Evolutionary conservation across 2,888 invertebrate species (phyloP), one percentile per base, ranked within the genome.

Genomic region (Gari tellinella): DNA sequence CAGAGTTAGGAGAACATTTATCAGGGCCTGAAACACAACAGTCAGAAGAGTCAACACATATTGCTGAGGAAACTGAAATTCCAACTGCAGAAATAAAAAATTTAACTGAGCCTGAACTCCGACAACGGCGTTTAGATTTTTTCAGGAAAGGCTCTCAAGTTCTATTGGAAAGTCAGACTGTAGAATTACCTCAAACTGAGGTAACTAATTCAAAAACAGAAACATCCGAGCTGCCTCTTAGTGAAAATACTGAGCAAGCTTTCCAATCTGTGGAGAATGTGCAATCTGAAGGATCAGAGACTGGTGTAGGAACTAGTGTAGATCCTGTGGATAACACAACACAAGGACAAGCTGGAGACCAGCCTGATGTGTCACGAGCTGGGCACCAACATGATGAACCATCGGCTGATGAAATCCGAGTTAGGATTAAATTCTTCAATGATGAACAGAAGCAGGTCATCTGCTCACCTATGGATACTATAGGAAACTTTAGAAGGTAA

Each of bases 401-500:
- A 48, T 67, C 55, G 41, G 57, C 60, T 49, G 75, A 72, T 31
- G 64, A 72, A 26, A 88, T 91, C n/a, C 74, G 85, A 41, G 82
- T 91, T 15, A 74, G 86, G 51, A 76, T 91, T 5, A 93, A 92
- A 75, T 93, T 92, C 78, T 74, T 93, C 65, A 92, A 93, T 81
- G 93, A 93, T 52, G 90, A 90, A 0, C 89, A 92, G 65, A 84
- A 88, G 63, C 73, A 88, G 45, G 92, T 92, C 0, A 83, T 84
- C 40, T 88, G 91, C 0, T 82, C 81, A 23, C 88, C 90, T 7
- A 72, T 80, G 12, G 89, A 91, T 31, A 92, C 92, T 2, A 89
- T 93, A 56, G 90, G 89, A 12, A 86, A 91, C 37, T 93, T 93
- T 72, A 91, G 92, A 88, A 85, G 89, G 92, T 93, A 75, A 66